These are phyloP conservation scores for Chloropsis hardwickii DNA, from an alignment of 2,113 vertebrate genomes.

Conservation along the genomic window DNA sequence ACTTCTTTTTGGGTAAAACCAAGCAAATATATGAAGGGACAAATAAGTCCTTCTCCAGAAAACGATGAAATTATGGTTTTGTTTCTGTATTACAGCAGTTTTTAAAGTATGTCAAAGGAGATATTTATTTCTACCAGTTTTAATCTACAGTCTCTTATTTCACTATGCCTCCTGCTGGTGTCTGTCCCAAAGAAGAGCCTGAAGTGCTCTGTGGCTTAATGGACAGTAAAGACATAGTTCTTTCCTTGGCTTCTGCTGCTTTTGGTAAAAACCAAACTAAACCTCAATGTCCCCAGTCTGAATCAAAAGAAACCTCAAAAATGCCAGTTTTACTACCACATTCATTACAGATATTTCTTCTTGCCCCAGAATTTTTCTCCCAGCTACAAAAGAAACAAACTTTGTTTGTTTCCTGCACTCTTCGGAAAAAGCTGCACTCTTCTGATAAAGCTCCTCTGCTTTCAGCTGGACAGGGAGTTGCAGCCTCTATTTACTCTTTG, in stretches of 20 bases:
- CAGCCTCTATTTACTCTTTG: background rate
- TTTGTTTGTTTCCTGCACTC: no score
- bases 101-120: background rate
- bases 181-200: background rate
- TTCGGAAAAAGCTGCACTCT: no score
- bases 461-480: background rate
- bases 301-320: background rate
- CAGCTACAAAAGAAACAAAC: background rate
- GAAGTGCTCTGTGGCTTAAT: background rate
- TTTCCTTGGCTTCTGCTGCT: background rate
- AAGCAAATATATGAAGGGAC: background rate
- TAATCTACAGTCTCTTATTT: background rate
- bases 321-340: background rate
- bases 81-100: background rate
- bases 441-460: background rate
- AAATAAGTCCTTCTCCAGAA: background rate
- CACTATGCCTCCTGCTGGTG: background rate
- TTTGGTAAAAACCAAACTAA: background rate
- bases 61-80: background rate
- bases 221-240: background rate
- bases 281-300: rapidly evolving
- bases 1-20: background rate
- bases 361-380: background rate
- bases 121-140: background rate
- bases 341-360: background rate